phyloP scores from a whole-genome alignment of 1,140 invertebrate species.

The Danaus melanippus region DNA sequence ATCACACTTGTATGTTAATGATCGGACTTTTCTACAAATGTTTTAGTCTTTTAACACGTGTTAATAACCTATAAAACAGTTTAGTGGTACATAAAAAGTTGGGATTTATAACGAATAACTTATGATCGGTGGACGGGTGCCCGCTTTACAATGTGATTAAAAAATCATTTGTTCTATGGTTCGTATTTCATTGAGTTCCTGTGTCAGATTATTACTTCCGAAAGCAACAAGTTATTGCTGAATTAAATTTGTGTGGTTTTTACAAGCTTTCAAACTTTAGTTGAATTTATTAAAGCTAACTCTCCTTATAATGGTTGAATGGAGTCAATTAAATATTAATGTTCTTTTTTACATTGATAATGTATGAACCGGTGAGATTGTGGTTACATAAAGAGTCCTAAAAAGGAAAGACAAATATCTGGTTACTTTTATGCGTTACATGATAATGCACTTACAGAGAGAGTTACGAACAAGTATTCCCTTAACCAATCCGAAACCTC shows the following conservation, averaged over 20 bases:
- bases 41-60: conserved; percentile 67
- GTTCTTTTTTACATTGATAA: no score
- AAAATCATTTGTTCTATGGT: conserved; percentile 38
- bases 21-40: conserved; percentile 63
- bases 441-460: conserved; percentile 29
- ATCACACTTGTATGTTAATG: conserved; percentile 61
- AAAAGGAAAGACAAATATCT: no score
- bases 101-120: conserved; percentile 66
- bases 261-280: no score
- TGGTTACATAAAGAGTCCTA: no score
- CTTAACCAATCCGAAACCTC: conserved; percentile 23
- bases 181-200: conserved; percentile 45
- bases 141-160: conserved; percentile 46
- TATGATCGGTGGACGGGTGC: conserved; percentile 48
- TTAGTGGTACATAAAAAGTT: conserved; percentile 70
- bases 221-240: conserved; percentile 6
- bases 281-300: no score
- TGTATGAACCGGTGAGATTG: no score
- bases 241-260: no score
- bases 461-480: conserved; percentile 16
- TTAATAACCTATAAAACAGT: conserved; percentile 70
- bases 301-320: no score
- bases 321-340: no score
- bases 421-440: conserved; percentile 19
- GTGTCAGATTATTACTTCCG: conserved; percentile 27